phyloP scores from a whole-genome alignment of 2,797 vertebrate genomes.

The Protonibea diacanthus region DNA sequence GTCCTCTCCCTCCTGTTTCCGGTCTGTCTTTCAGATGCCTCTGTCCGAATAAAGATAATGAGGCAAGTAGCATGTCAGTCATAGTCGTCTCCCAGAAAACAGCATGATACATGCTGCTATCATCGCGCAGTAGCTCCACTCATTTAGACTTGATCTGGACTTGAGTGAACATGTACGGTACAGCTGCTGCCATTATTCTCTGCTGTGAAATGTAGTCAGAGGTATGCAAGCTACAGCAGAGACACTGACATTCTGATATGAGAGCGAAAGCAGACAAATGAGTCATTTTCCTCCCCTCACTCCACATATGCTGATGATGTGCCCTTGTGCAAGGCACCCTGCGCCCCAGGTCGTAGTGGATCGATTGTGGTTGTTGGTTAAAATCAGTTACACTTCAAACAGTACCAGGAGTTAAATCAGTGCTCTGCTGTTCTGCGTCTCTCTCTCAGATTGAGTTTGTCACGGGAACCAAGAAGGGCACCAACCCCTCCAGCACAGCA shows the following conservation, averaged over 20 bases:
- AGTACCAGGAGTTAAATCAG: background rate
- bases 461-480: constrained; percentile 96
- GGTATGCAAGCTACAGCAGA: constrained; percentile 2
- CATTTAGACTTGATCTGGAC: constrained; percentile 15
- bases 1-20: too few relatives aligned
- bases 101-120: constrained; percentile 17
- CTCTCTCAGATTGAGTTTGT: constrained; percentile 95
- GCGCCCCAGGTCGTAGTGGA: background rate
- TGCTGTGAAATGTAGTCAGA: background rate
- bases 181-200: constrained; percentile 5
- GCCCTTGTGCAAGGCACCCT: background rate
- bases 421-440: constrained; percentile 18
- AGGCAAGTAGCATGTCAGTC: background rate
- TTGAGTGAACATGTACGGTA: constrained; percentile 47
- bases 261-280: background rate
- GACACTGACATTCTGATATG: background rate
- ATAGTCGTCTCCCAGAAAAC: constrained; percentile 7
- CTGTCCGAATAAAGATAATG: too few relatives aligned
- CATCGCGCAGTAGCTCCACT: constrained; percentile 33
- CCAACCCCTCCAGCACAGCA: constrained; percentile 87
- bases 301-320: background rate
- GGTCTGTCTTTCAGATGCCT: too few relatives aligned
- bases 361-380: background rate
- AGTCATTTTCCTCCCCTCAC: background rate
- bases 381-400: background rate